Evolutionary conservation across 2,113 vertebrate genomes (phyloP), one percentile per base, ranked within the genome.

Genomic region (Rhinichthys klamathensis): DNA sequence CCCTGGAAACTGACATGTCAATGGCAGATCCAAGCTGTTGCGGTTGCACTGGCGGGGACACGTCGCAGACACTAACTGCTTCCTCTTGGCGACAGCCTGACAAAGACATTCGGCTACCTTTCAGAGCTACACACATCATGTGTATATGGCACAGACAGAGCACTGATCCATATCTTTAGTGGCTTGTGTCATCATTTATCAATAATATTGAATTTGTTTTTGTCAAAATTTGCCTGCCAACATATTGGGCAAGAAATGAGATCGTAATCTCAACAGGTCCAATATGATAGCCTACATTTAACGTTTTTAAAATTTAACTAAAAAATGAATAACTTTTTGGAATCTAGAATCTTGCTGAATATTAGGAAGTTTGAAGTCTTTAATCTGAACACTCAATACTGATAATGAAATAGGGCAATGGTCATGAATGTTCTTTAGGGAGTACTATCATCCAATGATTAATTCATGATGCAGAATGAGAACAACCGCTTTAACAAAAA

Each of bases 1-100:
- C 91, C 86, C 86, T 85, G 70, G 27, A 92, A 91, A 93, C 89
- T 92, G 92, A 93, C 92, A 90, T 91, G 89, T 94, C 93, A 93
- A 85, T 91, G 92, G 89, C 91, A 94, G 88, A 90, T 93, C 91
- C 93, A 92, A 90, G 91, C 92, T 92, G 93, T 90, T 92, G 89
- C 90, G 65, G 88, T 88, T 91, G 93, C 87, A 85, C 73, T 88
- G 84, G 83, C 87, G 87, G 76, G 72, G 83, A 86, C 88, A 92
- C 89, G 89, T 90, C 61, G 82, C 84, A 86, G 90, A 92, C 90
- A 88, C 82, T 85, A 69, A 85, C 90, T 91, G 87, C 91, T 92
- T 89, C 27, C 93, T 90, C 90, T 83, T 84, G 77, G 91, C 93
- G 93, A 94, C 93, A 94, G 92, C 91, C 74, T 90, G 88, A 94